A percentile compares a stretch with the other conserved stretches of the same genome.
Conservation (phyloP, 2,888 invertebrate species). For the Pyrgus malvae region DNA sequence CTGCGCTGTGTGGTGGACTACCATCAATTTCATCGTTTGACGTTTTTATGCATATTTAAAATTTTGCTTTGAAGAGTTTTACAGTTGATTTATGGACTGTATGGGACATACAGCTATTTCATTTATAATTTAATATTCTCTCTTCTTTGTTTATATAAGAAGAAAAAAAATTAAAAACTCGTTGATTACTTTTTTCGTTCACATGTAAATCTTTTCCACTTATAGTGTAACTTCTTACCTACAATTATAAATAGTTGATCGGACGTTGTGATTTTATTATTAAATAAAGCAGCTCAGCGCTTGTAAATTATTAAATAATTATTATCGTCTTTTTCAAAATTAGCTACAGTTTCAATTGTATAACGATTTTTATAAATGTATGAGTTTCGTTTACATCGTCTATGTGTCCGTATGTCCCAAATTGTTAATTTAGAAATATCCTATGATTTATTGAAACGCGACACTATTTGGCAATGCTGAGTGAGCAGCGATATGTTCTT, state of each 20-base stretch:
- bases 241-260: too few species aligned
- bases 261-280: too few species aligned
- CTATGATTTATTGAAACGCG: conserved; percentile 58
- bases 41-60: conserved; percentile 79
- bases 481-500: conserved; percentile 56
- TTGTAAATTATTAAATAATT: too few species aligned
- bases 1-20: conserved; percentile 50
- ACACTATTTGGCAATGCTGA: conserved; percentile 59
- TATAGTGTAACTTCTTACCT: too few species aligned
- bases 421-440: conserved; percentile 42
- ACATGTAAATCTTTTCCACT: too few species aligned
- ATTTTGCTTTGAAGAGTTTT: conserved; percentile 72
- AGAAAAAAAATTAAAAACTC: too few species aligned
- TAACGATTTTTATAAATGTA: too few species aligned
- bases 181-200: too few species aligned
- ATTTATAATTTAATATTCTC: conserved; percentile 14
- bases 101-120: conserved; percentile 47
- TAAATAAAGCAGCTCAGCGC: too few species aligned
- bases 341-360: too few species aligned
- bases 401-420: conserved; percentile 41
- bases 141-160: too few species aligned
- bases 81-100: conserved; percentile 62
- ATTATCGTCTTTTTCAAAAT: too few species aligned
- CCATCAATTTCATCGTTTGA: conserved; percentile 73
- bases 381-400: neutral